A percentile compares a stretch with the other conserved stretches of the same genome.
phyloP scores from a whole-genome alignment of 23 tunicate genomes.

The Halocynthia aurantium region DNA sequence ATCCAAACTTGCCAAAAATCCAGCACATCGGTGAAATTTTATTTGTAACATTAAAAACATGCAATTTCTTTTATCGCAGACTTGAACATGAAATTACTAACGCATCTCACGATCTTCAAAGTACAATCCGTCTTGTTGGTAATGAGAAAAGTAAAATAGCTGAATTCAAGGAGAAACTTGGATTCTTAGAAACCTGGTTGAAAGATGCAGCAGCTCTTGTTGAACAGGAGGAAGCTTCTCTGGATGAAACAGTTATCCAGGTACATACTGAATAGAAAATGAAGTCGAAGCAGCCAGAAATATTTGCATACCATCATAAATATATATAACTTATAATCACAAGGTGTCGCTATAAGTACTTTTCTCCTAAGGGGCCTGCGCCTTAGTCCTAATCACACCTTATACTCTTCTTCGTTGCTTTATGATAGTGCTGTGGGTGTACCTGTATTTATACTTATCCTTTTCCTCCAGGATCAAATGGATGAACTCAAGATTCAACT shows the following conservation, averaged over 20 bases:
- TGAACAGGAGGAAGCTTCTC: conserved; percentile 5
- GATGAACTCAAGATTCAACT: conserved; percentile 35
- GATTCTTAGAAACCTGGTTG: conserved; percentile 59
- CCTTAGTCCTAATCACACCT: too few species aligned
- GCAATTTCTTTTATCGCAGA: too few species aligned
- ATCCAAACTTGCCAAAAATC: too few species aligned
- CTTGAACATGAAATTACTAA: conserved; percentile 7
- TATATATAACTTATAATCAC: too few species aligned
- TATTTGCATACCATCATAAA: too few species aligned
- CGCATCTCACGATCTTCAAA: conserved; percentile 6
- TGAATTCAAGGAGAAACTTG: conserved; percentile 28
- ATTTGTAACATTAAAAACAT: too few species aligned
- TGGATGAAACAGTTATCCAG: conserved; percentile 22
- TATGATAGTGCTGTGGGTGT: not conserved
- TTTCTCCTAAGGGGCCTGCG: too few species aligned
- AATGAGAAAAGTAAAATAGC: not conserved
- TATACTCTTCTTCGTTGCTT: too few species aligned
- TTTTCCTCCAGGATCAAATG: conserved; percentile 23
- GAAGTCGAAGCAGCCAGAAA: too few species aligned
- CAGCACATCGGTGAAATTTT: too few species aligned
- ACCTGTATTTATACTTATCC: not conserved
- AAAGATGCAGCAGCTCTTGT: conserved; percentile 21
- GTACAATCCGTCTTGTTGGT: not conserved
- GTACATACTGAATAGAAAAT: not conserved
- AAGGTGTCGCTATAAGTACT: too few species aligned